Evolutionary conservation across 2,113 vertebrate genomes (phyloP), one percentile per base, ranked within the genome.

Genomic region (Pelecanoides urinatrix): DNA sequence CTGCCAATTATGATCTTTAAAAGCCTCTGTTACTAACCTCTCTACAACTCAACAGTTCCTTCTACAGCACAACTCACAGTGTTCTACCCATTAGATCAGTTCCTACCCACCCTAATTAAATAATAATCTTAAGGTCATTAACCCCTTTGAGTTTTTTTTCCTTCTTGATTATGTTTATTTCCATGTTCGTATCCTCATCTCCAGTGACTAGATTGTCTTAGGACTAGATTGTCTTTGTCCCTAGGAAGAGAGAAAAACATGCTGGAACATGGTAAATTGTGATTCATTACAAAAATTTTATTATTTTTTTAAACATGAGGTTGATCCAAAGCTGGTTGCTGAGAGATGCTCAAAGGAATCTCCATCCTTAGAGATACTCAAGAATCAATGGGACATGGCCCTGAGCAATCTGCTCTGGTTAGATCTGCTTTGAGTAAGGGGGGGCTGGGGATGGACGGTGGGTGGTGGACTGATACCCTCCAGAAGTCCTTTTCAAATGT

Each of bases 401-500:
- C 45, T 90, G 50, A 88, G 40, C 4, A 70, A 81, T 56, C 59
- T 77, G 8, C 2, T 84, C 14, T 73, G 32, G 53, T 87, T 87
- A 49, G 32, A 40, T 76, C 44, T 87, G 9, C 7, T 80, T 73
- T 84, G 49, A 76, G 10, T 26, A 36, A n/a, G 9, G 20, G 70
- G 13, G 9, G 13, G 10, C 8, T 18, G 12, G 6, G 11, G 0
- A 0, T 36, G 19, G 29, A 18, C 16, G 10, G 15, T 36, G 16
- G 29, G 16, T 20, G 9, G 10, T 44, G 49, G 29, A 44, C 16
- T n/a, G 27, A 56, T 74, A 45, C 72, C 23, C 10, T 72, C n/a
- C 36, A 11, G 38, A 79, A 80, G n/a, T 38, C 20, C 17, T 72
- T 83, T 79, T 76, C 25, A 89, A 79, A 50, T 53, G 23, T 26